A percentile compares a stretch with the other conserved stretches of the same genome.
These are phyloP conservation scores for Parnassius smintheus DNA, from an alignment of 2,888 invertebrate genomes.

Conservation along the genomic window DNA sequence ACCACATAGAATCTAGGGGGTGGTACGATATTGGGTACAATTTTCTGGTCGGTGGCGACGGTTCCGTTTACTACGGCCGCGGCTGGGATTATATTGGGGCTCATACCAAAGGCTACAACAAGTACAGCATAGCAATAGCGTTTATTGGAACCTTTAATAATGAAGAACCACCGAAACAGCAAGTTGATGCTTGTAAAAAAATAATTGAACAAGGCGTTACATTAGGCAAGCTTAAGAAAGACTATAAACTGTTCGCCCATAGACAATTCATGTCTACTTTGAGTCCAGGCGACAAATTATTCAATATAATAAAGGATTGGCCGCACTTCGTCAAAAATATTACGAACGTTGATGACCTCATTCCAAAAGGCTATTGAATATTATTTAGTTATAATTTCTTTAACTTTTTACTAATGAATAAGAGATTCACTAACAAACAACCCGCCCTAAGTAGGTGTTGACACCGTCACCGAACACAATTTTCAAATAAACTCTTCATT, in stretches of 20 bases:
- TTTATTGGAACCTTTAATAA: conserved; percentile 87
- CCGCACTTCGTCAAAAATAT: conserved; percentile 81
- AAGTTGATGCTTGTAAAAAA: conserved; percentile 81
- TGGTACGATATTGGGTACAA: conserved; percentile 89
- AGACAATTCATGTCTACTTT: conserved; percentile 84
- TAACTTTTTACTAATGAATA: no score
- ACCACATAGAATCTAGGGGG: conserved; percentile 83
- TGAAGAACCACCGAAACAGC: conserved; percentile 68
- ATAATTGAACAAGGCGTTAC: conserved; percentile 83
- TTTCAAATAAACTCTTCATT: no score
- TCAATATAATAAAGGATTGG: conserved; percentile 84
- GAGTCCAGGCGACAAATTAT: conserved; percentile 86
- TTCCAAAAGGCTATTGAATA: conserved; percentile 46
- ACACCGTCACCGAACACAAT: no score
- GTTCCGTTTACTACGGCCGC: conserved; percentile 86
- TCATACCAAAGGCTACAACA: conserved; percentile 85
- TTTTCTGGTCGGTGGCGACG: conserved; percentile 90
- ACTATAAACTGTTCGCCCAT: conserved; percentile 86
- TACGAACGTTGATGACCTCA: conserved; percentile 44
- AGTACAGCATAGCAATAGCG: conserved; percentile 84
- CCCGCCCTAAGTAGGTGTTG: no score
- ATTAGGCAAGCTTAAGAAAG: conserved; percentile 79
- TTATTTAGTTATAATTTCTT: neutral
- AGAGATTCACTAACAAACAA: no score
- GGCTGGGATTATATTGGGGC: conserved; percentile 88